A percentile compares a stretch with the other conserved stretches of the same genome.
Conservation (phyloP, 2,888 invertebrate genomes). For the Scelioninae gen. 2 region DNA sequence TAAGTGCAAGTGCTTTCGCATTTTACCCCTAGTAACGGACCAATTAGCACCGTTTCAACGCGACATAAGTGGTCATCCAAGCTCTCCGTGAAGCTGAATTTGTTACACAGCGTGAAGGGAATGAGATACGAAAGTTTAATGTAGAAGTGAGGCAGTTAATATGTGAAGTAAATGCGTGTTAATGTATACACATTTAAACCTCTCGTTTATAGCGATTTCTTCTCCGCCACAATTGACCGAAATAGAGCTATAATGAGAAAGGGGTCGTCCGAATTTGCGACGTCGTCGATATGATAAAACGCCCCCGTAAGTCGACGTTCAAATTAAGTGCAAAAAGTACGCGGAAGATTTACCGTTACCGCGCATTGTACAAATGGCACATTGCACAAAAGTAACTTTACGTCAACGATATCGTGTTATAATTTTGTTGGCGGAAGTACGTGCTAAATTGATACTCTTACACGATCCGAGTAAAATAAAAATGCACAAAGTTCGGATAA, state of each 20-base stretch:
- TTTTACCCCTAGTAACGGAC: conserved; percentile 65
- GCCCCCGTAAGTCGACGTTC: too few relatives aligned
- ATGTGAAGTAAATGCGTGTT: conserved; percentile 16
- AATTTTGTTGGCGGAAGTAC: conserved; percentile 13
- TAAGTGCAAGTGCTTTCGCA: conserved; percentile 63
- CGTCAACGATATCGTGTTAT: conserved; percentile 21
- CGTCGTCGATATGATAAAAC: too few relatives aligned
- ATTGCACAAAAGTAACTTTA: conserved; percentile 12
- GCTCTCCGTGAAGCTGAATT: conserved; percentile 58
- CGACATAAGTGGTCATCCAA: conserved; percentile 65
- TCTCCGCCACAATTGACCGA: background rate
- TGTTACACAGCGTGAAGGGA: conserved; percentile 47
- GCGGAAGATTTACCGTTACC: too few relatives aligned
- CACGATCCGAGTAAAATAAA: conserved; percentile 1
- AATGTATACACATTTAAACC: conserved; percentile 11
- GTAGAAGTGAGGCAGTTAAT: conserved; percentile 45
- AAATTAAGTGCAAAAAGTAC: too few relatives aligned
- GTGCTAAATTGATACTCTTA: conserved; percentile 25
- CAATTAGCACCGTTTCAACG: conserved; percentile 67
- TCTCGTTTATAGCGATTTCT: conserved; percentile 5
- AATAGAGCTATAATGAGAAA: background rate
- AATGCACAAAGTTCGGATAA: conserved; percentile 11
- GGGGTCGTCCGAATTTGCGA: too few relatives aligned
- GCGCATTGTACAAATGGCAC: conserved; percentile 11
- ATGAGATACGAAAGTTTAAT: conserved; percentile 40